phyloP scores from a whole-genome alignment of 2,797 vertebrate genomes.

The Lemur catta region DNA sequence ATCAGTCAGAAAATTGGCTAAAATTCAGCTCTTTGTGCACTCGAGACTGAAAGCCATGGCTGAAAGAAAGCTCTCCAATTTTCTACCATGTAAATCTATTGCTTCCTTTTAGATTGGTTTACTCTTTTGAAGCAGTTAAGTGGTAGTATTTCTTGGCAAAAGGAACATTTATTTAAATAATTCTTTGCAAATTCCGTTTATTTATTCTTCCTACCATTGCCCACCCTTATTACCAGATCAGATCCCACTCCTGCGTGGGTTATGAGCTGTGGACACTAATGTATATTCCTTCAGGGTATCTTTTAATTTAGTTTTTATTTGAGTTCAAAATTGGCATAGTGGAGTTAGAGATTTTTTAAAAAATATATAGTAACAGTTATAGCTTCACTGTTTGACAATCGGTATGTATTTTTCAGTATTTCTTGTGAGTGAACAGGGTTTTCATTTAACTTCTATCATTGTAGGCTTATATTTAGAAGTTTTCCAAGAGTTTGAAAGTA shows the following conservation, averaged over 20 bases:
- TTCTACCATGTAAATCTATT: constrained; percentile 33
- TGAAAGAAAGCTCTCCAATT: constrained; percentile 39
- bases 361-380: neutral
- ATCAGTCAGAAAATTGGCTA: constrained; percentile 30
- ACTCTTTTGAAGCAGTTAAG: constrained; percentile 46
- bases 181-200: constrained; percentile 22
- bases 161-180: constrained; percentile 55
- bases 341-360: neutral
- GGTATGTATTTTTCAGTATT: neutral
- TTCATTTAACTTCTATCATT: neutral
- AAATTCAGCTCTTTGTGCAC: constrained; percentile 63
- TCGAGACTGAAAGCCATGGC: constrained; percentile 7
- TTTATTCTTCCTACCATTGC: neutral
- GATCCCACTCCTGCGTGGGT: neutral
- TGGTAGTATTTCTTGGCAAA: constrained; percentile 46
- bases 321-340: neutral
- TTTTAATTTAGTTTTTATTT: neutral
- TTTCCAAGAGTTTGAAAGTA: neutral
- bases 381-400: constrained; percentile 13
- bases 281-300: neutral
- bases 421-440: neutral
- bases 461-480: neutral
- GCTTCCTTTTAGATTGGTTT: constrained; percentile 38
- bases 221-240: neutral
- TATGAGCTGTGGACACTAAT: neutral